Evolutionary conservation across 2,113 vertebrate genomes (phyloP).

Genomic region (Oceanodroma tethys): DNA sequence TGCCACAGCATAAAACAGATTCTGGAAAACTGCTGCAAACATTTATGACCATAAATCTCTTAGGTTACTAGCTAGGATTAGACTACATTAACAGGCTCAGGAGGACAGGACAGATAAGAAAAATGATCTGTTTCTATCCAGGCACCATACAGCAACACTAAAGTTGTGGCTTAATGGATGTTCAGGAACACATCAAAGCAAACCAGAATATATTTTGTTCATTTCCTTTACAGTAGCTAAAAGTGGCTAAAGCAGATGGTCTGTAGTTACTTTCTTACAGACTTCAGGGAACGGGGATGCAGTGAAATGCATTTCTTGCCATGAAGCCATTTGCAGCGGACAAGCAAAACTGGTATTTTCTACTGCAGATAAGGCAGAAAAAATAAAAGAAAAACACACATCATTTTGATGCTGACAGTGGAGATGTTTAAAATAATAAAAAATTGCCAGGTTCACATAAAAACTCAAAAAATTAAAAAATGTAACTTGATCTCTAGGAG

Average conservation of each 20-base stretch:
- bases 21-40: background rate
- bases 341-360: background rate
- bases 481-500: background rate
- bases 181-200: constrained; percentile 35
- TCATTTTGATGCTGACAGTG: background rate
- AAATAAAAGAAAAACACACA: background rate
- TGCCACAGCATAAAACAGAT: background rate
- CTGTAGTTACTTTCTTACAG: background rate
- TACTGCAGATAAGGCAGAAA: background rate
- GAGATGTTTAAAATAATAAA: background rate
- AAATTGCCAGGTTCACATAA: background rate
- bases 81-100: constrained; percentile 36
- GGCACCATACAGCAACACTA: background rate
- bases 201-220: background rate
- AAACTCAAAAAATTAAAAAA: background rate
- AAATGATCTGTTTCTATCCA: constrained; percentile 32
- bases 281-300: background rate
- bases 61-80: background rate
- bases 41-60: background rate
- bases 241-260: background rate
- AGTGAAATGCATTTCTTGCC: background rate
- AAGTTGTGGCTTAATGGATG: constrained; percentile 19
- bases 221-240: background rate
- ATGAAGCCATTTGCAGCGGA: background rate
- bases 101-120: constrained; percentile 10